phyloP scores from a whole-genome alignment of 1,140 invertebrate species.

The Platyura marginata region DNA sequence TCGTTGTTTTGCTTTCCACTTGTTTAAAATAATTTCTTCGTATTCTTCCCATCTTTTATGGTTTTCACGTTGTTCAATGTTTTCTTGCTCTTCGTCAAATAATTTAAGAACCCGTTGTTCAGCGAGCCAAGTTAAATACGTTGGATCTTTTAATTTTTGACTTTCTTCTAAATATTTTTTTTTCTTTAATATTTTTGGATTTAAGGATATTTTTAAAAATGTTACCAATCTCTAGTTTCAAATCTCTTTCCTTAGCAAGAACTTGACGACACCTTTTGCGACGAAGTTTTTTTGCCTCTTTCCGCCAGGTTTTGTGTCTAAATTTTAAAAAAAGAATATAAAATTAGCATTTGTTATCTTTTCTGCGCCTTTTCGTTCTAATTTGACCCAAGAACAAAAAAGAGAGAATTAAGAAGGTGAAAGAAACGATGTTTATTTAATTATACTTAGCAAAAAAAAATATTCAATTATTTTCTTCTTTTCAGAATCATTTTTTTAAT shows the following conservation, averaged over 20 bases:
- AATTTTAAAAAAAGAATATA: no score
- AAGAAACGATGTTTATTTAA: no score
- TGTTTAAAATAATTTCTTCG: conserved; percentile 21
- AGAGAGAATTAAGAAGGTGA: no score
- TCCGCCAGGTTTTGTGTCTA: conserved; percentile 26
- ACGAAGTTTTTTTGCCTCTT: conserved; percentile 25
- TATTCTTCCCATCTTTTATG: conserved; percentile 22
- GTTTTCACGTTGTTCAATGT: conserved; percentile 12
- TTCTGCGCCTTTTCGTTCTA: no score
- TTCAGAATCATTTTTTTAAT: no score
- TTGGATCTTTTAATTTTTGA: conserved; percentile 14
- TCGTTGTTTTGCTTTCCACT: conserved; percentile 20
- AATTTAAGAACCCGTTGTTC: conserved; percentile 15
- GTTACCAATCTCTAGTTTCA: conserved; percentile 12
- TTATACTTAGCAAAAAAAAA: no score
- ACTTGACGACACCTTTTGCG: conserved; percentile 23
- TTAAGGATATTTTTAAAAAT: neutral
- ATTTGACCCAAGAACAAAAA: no score
- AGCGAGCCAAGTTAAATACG: conserved; percentile 15
- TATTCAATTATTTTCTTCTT: no score
- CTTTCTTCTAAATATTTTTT: conserved; percentile 11
- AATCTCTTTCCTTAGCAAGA: conserved; percentile 18
- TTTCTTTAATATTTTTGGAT: neutral
- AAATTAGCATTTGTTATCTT: no score
- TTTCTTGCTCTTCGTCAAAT: conserved; percentile 13